Evolutionary conservation across 2,888 invertebrate genomes (phyloP).

Genomic region (Eurytoma californica): DNA sequence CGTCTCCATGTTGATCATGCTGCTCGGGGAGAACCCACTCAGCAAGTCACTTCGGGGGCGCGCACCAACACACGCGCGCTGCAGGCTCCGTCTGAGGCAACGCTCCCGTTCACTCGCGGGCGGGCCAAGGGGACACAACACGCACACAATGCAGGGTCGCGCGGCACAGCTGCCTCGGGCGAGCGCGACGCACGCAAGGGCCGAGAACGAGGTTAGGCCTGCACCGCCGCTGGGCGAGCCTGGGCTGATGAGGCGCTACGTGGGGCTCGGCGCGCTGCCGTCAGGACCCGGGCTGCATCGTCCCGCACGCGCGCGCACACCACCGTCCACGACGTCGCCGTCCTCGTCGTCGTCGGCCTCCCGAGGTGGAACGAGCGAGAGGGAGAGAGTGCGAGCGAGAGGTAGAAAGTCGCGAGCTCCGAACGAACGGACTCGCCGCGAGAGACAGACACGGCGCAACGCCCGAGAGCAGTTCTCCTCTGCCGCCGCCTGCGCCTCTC

Average conservation of each 20-base stretch:
- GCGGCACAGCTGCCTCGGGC: slow-evolving; percentile 34
- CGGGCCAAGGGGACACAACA: slow-evolving; percentile 40
- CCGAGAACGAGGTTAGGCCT: not conserved
- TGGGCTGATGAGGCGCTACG: not conserved
- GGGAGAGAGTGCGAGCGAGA: not conserved
- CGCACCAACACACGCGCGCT: not conserved
- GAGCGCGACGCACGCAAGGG: slow-evolving; percentile 36
- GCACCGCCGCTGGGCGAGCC: not conserved
- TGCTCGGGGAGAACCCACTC: not conserved
- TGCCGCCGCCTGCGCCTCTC: not conserved
- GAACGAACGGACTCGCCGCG: slow-evolving; percentile 36
- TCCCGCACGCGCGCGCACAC: not conserved
- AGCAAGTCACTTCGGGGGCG: not conserved
- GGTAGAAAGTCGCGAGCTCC: slow-evolving; percentile 1
- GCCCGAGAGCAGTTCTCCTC: not conserved
- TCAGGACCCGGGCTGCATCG: too few species aligned
- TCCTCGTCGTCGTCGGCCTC: not conserved
- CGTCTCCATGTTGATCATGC: slow-evolving; percentile 92
- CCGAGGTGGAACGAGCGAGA: not conserved
- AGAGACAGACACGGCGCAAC: slow-evolving; percentile 32
- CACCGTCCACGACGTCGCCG: not conserved
- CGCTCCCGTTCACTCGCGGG: slow-evolving; percentile 28
- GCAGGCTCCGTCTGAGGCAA: slow-evolving; percentile 8
- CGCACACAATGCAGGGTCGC: slow-evolving; percentile 32
- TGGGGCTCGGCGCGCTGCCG: not conserved